Base-by-base conservation (phyloP, 2,797 vertebrate genomes). In the Amphiprion clarkii region DNA sequence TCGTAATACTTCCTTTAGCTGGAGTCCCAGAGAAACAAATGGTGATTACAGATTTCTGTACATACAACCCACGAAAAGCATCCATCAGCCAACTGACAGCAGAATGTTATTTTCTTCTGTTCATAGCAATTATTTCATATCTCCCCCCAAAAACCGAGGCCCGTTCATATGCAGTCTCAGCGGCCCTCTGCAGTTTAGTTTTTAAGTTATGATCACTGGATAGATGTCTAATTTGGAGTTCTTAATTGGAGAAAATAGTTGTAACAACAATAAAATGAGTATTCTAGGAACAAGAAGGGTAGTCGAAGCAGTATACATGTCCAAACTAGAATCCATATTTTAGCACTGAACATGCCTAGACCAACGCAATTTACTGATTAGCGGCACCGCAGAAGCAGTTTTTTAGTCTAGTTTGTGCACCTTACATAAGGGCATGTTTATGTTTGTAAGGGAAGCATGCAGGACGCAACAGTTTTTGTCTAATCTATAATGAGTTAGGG, bases 11-110 rank as follows among this genome's bases (percentile, higher is more conserved):
- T 73, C 59, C 58, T 36, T 81, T 59, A 61, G 68, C 57, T 23
- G 40, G 33, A 63, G 51, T 72, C 75, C 60, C 31, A 61, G 55
- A 77, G 74, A 83, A 87, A 71, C 57, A 71, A 76, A 79, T 56
- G 8, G 56, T 67, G 44, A 77, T 72, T 74, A 59, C 39, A 58
- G 13, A 61, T 44, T 67, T 71, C 46, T 60, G 23, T 71, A 33
- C 10, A 8, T 58, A 3, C 23, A 63, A 27, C 39, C 42, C 17
- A 74, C 67, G 68, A 81, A 70, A 71, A 76, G 61, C 74, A n/a
- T 21, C 54, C 10, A 62, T 73, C 36, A 59, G 52, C 48, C 27
- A 63, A 25, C 8, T 60, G 52, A 66, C 57, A 33, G 64, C 6
- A 51, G 36, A 51, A 61, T 21, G 6, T 64, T 27, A 58, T 42